Base-by-base conservation (phyloP, 2,888 invertebrate genomes). In the Synanthedon myopaeformis region DNA sequence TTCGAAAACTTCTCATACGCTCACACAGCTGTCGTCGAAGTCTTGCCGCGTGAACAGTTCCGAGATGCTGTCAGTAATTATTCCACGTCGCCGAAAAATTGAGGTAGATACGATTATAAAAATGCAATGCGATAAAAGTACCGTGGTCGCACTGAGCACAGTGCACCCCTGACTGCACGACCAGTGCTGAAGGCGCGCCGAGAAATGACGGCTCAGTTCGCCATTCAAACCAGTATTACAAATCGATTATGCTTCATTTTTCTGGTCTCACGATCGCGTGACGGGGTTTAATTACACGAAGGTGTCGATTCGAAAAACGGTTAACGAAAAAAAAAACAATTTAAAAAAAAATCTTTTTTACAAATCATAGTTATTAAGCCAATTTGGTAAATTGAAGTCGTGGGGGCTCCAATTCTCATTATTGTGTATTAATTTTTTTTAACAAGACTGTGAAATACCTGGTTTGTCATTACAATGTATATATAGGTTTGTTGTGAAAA, bases 221-320 rank as follows among this genome's bases (percentile, higher is more conserved):
- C 74, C 72, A 67, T 66, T 67, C 57, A 79, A 82, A 78, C 76
- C 74, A 64, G 77, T 77, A 77, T 72, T 64, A 68, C 69, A 81
- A 83, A 85, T 82, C 83, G 82, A 84, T 83, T 82, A 80, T 71
- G 67, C 69, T 73, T 77, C 74, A 75, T 79, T 78, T 49, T 78
- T 79, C 71, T 72, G 74, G 68, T 75, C 67, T 68, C 59, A 64
- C 67, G 76, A 76, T 84, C 77, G 84, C 85, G 83, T 86, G 86
- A 81, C 79, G 73, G 65, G 67, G 72, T 68, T 79, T 84, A 85
- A 85, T 86, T 86, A 82, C 73, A 66, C 62, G 59, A 67, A 84
- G 83, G 85, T 86, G 86, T 85, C 82, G 82, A 85, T 82, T 76
- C 76, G 81, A 81, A 82, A 84, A 86, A 78, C 75, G 67, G 69